Conservation (phyloP, 2,888 invertebrate species). For the Aleiodes alternator region DNA sequence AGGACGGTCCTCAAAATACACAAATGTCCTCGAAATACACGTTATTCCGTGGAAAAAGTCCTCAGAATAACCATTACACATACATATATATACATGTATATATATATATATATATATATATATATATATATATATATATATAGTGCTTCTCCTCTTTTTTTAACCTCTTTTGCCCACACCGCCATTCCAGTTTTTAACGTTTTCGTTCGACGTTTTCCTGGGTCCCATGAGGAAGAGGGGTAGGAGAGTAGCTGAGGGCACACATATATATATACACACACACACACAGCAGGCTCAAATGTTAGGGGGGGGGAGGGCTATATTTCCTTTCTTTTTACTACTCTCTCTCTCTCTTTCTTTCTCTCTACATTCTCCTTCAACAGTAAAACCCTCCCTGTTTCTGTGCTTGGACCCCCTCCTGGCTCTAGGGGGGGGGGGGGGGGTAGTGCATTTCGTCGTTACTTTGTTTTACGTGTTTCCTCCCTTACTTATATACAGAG, state of each 20-base stretch:
- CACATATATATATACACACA: too few relatives aligned
- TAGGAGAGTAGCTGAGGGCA: slow-evolving; percentile 41
- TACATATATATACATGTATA: too few relatives aligned
- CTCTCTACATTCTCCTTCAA: slow-evolving; percentile 16
- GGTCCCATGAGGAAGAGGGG: slow-evolving; percentile 55
- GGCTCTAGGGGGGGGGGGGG: background rate
- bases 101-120: too few relatives aligned
- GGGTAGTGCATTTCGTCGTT: slow-evolving; percentile 73
- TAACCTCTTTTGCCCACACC: slow-evolving; percentile 42
- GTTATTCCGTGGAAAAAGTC: too few relatives aligned
- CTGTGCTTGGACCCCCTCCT: slow-evolving; percentile 45
- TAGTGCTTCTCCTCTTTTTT: background rate
- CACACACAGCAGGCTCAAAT: slow-evolving; percentile 1
- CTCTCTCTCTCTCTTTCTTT: slow-evolving; percentile 1
- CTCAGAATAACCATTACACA: too few relatives aligned
- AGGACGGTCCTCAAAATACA: too few relatives aligned
- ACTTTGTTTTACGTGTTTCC: slow-evolving; percentile 73
- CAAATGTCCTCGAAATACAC: too few relatives aligned
- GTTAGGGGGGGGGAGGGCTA: slow-evolving; percentile 27
- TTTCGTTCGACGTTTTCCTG: slow-evolving; percentile 74
- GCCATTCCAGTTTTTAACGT: slow-evolving; percentile 72
- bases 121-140: too few relatives aligned
- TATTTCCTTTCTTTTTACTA: slow-evolving; percentile 15
- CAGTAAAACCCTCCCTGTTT: background rate
- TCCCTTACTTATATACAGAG: slow-evolving; percentile 46